Conservation (phyloP, 2,797 vertebrate species). For the Sebastiscus tertius region DNA sequence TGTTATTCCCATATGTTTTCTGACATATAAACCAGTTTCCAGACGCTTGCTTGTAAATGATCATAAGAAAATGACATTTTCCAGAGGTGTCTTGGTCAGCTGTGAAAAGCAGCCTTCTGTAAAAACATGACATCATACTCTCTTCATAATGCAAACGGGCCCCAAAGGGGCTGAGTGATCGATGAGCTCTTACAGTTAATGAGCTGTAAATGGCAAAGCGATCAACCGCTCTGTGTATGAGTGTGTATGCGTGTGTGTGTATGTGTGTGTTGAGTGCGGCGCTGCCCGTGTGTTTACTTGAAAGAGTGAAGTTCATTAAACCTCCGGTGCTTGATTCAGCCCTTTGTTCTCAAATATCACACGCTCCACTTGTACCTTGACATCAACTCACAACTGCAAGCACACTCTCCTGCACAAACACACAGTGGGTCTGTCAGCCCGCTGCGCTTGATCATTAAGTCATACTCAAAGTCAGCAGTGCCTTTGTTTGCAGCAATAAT, state of each 20-base stretch:
- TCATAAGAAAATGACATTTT: not conserved
- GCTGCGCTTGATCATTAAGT: slow-evolving; percentile 20
- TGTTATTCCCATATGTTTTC: not conserved
- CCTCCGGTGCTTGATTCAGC: slow-evolving; percentile 2
- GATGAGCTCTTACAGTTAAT: slow-evolving; percentile 39
- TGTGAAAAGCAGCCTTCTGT: not conserved
- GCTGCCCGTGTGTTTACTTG: slow-evolving; percentile 7
- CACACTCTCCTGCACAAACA: not conserved
- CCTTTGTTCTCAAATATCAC: slow-evolving; percentile 34
- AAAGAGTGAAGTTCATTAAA: slow-evolving; percentile 39
- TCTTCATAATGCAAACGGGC: not conserved
- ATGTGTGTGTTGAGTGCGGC: not conserved
- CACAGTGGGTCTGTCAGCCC: slow-evolving; percentile 2
- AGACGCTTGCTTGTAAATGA: not conserved
- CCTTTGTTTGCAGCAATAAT: slow-evolving; percentile 13
- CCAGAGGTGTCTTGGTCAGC: not conserved
- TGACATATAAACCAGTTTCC: not conserved
- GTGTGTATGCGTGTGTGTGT: not conserved
- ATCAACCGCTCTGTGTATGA: slow-evolving; percentile 3
- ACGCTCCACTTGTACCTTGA: slow-evolving; percentile 1
- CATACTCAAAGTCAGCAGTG: not conserved
- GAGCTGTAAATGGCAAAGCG: slow-evolving; percentile 24
- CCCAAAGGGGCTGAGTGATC: slow-evolving; percentile 19
- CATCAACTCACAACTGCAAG: slow-evolving; percentile 2
- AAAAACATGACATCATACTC: not conserved